These are phyloP conservation scores for Ancistrus triradiatus DNA, from an alignment of 2,113 vertebrate species.

Conservation along the genomic window DNA sequence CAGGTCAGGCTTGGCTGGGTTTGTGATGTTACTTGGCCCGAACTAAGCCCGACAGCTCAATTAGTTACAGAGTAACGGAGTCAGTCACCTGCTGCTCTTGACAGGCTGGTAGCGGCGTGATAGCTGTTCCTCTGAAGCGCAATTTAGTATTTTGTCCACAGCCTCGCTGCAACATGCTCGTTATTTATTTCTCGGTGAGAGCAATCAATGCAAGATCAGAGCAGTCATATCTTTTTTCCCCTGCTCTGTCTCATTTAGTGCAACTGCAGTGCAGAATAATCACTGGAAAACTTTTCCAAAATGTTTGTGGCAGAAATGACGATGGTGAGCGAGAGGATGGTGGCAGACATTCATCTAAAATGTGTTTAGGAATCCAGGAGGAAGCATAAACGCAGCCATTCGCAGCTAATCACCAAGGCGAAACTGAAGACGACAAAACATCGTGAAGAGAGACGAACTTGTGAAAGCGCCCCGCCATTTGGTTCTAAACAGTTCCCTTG, in stretches of 20 bases:
- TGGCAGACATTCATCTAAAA: no score
- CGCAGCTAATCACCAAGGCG: no score
- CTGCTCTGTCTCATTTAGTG: constrained; percentile 25
- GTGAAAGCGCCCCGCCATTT: no score
- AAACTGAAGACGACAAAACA: no score
- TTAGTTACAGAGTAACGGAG: constrained; percentile 1
- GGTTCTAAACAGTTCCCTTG: no score
- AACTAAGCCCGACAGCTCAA: background rate
- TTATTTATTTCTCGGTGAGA: constrained; percentile 69
- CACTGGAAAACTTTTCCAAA: no score
- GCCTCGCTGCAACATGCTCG: constrained; percentile 62
- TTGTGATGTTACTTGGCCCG: background rate
- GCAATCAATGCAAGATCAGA: constrained; percentile 50
- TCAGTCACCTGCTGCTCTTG: background rate
- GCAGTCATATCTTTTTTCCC: constrained; percentile 47
- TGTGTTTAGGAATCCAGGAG: no score
- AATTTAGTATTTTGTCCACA: constrained; percentile 68
- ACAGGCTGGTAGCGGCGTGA: constrained; percentile 16
- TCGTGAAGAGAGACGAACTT: no score
- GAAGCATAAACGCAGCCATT: no score
- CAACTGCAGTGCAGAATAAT: no score
- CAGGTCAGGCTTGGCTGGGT: background rate
- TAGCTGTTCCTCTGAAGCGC: constrained; percentile 48
- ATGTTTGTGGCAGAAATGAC: no score
- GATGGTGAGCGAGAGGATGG: no score